A percentile compares a stretch with the other conserved stretches of the same genome.
Conservation (phyloP, 2,113 vertebrate genomes). For the Nematolebias whitei region DNA sequence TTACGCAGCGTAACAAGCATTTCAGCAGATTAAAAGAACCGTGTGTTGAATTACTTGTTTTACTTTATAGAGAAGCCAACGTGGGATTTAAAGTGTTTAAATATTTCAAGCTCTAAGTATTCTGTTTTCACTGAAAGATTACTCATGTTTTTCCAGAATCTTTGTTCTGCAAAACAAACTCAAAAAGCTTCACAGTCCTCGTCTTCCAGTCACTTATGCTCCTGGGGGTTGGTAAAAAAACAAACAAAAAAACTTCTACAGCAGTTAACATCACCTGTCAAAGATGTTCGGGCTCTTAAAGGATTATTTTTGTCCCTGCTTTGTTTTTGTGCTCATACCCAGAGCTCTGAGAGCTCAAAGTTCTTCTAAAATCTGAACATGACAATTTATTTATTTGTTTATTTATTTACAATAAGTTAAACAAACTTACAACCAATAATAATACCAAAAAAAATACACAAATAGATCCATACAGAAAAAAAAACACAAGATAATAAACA, state of each 20-base stretch:
- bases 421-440: no score
- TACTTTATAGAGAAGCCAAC: not conserved
- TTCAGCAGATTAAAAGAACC: not conserved
- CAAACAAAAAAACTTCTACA: not conserved
- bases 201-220: not conserved
- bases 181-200: not conserved
- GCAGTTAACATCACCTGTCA: not conserved
- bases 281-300: not conserved
- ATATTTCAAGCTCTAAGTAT: slow-evolving; percentile 4
- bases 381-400: no score
- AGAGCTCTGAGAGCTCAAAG: not conserved
- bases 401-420: no score
- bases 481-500: no score
- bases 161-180: not conserved
- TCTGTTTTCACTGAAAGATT: slow-evolving; percentile 7
- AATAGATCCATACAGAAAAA: no score
- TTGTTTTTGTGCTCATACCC: no score
- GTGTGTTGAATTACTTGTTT: not conserved
- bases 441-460: no score
- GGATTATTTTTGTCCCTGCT: not conserved
- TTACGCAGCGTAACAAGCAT: not conserved
- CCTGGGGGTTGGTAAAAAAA: not conserved
- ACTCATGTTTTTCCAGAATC: not conserved
- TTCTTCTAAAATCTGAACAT: not conserved
- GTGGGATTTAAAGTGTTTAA: not conserved